Evolutionary conservation across 2,888 invertebrate genomes (phyloP).

Genomic region (Drosophila birchii): DNA sequence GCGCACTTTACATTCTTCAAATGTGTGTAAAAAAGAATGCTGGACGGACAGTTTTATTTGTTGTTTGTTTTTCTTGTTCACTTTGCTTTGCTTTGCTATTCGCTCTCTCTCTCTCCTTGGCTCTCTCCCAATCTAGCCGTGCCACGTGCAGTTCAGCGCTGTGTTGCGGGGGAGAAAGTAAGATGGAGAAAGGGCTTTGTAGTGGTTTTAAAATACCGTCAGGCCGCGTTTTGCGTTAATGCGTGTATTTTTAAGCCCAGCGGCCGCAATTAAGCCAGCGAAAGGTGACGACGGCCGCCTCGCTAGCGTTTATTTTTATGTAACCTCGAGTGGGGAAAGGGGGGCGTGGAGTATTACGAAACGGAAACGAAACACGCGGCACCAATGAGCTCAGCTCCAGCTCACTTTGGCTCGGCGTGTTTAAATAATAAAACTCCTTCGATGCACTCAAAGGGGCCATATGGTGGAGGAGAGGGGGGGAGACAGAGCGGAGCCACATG

Average conservation of each 20-base stretch:
- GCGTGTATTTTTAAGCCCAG: conserved; percentile 43
- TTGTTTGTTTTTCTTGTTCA: conserved; percentile 36
- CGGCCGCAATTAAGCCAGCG: conserved; percentile 25
- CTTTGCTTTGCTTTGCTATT: conserved; percentile 48
- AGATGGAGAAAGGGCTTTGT: conserved; percentile 4
- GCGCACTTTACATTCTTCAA: conserved; percentile 54
- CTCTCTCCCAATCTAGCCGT: conserved; percentile 44
- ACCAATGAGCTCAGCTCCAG: conserved; percentile 68
- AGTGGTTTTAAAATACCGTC: conserved; percentile 57
- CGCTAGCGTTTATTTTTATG: conserved; percentile 59
- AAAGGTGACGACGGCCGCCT: conserved; percentile 40
- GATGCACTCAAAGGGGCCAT: conserved; percentile 31
- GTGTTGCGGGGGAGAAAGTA: conserved; percentile 18
- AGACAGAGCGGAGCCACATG: conserved; percentile 67
- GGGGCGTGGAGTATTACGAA: conserved; percentile 73
- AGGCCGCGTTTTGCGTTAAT: conserved; percentile 52
- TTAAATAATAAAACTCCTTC: conserved; percentile 69
- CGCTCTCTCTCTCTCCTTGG: conserved; percentile 40
- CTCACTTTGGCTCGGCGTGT: conserved; percentile 42
- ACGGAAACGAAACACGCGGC: conserved; percentile 77
- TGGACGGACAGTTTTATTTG: conserved; percentile 69
- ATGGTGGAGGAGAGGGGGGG: conserved; percentile 18
- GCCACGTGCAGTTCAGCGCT: conserved; percentile 67
- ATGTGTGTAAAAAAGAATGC: conserved; percentile 44
- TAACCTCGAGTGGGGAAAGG: conserved; percentile 55